Evolutionary conservation across 1,140 invertebrate genomes (phyloP).

Genomic region (Drosophila ironensis): DNA sequence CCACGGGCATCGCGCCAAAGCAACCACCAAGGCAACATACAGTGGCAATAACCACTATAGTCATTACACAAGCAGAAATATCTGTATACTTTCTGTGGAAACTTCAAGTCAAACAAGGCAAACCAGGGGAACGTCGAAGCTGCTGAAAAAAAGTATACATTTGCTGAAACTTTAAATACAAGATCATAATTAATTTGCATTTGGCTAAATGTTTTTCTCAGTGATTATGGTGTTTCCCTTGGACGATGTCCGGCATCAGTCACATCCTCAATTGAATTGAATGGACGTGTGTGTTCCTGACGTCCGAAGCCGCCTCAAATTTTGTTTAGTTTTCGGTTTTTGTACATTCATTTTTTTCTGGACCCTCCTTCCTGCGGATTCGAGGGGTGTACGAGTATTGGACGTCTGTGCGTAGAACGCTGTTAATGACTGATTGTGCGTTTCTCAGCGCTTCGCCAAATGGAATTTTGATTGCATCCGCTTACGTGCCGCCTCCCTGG

Average conservation of each 20-base stretch:
- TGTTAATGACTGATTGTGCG: conserved; percentile 78
- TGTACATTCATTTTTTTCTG: conserved; percentile 5
- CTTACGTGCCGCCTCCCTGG: conserved; percentile 61
- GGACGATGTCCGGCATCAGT: conserved; percentile 24
- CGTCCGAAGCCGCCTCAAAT: conserved; percentile 22
- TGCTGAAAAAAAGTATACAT: no score
- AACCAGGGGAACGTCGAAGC: no score
- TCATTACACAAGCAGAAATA: conserved; percentile 11
- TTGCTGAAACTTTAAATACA: no score
- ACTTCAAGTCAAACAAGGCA: no score
- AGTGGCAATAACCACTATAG: conserved; percentile 31
- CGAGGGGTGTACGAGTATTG: neutral
- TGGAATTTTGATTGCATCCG: conserved; percentile 80
- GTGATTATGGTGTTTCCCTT: conserved; percentile 14
- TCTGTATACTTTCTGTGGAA: no score
- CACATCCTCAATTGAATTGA: conserved; percentile 55
- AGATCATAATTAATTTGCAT: no score
- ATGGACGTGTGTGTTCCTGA: conserved; percentile 32
- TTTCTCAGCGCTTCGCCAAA: conserved; percentile 67
- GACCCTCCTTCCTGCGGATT: neutral
- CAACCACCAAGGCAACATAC: conserved; percentile 41
- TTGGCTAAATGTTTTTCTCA: no score
- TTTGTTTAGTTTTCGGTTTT: conserved; percentile 47
- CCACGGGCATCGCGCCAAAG: no score
- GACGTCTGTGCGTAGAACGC: conserved; percentile 5